A percentile compares a stretch with the other conserved stretches of the same genome.
Evolutionary conservation across 2,888 invertebrate genomes (phyloP).

Genomic region (Heliconius cydno): DNA sequence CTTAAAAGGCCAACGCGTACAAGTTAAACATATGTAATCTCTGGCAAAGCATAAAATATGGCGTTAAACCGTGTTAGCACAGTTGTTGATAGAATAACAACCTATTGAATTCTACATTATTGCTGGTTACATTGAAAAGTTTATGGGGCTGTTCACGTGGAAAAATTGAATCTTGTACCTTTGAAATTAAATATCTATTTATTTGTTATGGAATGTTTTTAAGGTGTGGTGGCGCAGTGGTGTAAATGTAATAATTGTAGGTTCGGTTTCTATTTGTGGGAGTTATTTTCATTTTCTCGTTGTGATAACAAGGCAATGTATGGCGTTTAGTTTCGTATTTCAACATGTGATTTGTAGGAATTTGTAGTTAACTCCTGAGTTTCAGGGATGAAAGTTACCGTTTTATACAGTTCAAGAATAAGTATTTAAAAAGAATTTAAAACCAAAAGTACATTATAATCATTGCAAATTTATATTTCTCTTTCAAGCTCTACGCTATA

Average conservation of each 20-base stretch:
- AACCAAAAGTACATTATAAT: too few species aligned
- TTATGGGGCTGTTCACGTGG: conserved; percentile 33
- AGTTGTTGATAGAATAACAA: conserved; percentile 53
- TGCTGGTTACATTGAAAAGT: conserved; percentile 40
- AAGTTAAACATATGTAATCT: conserved; percentile 45
- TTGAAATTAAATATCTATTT: background rate
- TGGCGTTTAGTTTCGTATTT: too few species aligned
- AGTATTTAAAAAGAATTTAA: too few species aligned
- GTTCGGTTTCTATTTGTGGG: background rate
- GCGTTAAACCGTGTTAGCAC: conserved; percentile 59
- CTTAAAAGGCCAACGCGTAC: conserved; percentile 13
- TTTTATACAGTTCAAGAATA: too few species aligned
- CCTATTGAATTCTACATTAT: conserved; percentile 41
- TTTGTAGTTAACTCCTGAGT: too few species aligned
- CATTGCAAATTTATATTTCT: too few species aligned
- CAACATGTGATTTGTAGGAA: too few species aligned
- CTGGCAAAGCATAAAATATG: conserved; percentile 45
- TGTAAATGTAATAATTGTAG: background rate
- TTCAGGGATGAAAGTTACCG: too few species aligned
- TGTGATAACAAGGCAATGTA: background rate
- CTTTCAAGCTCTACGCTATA: too few species aligned
- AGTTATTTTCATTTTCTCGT: background rate
- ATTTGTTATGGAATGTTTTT: conserved; percentile 2
- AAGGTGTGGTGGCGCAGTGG: background rate
- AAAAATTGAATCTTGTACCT: conserved; percentile 27